Percentiles rank a stretch among this genome's conserved stretches.
Conservation (phyloP, 1,140 invertebrate species). For the Antheraea mylitta region DNA sequence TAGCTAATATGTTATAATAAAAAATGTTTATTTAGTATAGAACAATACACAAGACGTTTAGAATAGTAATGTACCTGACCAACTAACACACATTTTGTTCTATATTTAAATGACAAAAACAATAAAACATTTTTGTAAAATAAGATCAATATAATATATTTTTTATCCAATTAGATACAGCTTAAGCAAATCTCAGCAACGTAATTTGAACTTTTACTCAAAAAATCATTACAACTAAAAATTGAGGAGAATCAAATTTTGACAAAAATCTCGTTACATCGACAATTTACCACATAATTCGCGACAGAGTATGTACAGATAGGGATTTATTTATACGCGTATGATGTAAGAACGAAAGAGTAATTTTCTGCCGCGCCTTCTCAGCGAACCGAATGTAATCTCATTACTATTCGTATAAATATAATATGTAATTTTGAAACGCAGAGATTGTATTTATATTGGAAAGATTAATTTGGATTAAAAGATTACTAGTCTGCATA, state of each 20-base stretch:
- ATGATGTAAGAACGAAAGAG: conserved; percentile 31
- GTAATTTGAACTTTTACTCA: conserved; percentile 27
- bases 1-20: no score
- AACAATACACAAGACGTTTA: no score
- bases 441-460: background rate
- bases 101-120: no score
- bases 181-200: conserved; percentile 36
- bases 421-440: conserved; percentile 21
- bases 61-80: no score
- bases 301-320: conserved; percentile 31
- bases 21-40: no score
- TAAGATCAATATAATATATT: no score
- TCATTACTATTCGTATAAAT: conserved; percentile 28
- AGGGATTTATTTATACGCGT: conserved; percentile 23
- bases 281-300: conserved; percentile 35
- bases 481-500: no score
- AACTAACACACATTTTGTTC: no score
- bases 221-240: conserved; percentile 43
- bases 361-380: conserved; percentile 27
- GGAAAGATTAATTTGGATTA: no score
- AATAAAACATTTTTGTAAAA: no score
- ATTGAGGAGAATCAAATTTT: conserved; percentile 56
- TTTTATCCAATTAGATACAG: no score
- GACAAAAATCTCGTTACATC: conserved; percentile 51
- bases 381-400: conserved; percentile 27